Percentiles rank a stretch among this genome's conserved stretches.
Conservation (phyloP, 2,888 invertebrate species). For the Scaptomyza caliginosa region DNA sequence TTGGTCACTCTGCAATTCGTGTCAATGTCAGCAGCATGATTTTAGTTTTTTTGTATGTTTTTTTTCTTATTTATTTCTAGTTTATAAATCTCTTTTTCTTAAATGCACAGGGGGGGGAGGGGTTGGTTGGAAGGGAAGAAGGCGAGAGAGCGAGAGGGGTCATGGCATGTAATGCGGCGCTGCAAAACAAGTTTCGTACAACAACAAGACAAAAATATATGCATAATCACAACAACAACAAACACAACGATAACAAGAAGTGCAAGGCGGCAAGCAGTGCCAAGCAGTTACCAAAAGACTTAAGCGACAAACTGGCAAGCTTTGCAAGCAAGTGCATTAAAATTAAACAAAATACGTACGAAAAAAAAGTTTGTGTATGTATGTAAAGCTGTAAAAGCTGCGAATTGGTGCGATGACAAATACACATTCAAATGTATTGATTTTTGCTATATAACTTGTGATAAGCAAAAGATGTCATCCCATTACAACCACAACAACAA, state of each 20-base stretch:
- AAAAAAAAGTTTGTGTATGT: not conserved
- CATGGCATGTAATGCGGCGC: constrained; percentile 26
- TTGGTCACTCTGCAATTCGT: constrained; percentile 63
- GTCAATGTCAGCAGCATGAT: constrained; percentile 77
- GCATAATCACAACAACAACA: constrained; percentile 50
- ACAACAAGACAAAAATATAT: constrained; percentile 24
- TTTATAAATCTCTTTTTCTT: constrained; percentile 25
- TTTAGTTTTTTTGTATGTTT: constrained; percentile 43
- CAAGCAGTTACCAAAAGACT: constrained; percentile 60
- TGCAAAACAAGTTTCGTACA: constrained; percentile 52
- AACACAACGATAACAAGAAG: constrained; percentile 21
- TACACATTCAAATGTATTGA: constrained; percentile 18
- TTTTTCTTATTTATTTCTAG: constrained; percentile 43
- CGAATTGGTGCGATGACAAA: no score
- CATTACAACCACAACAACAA: constrained; percentile 16
- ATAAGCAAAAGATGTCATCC: constrained; percentile 26
- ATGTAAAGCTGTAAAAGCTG: not conserved
- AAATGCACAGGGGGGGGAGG: constrained; percentile 16
- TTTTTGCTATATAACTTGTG: constrained; percentile 19
- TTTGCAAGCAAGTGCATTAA: constrained; percentile 27
- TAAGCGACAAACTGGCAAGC: constrained; percentile 54
- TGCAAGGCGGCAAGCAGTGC: constrained; percentile 31
- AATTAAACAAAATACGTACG: not conserved
- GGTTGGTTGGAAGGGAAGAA: not conserved
- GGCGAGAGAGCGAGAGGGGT: not conserved